Conservation (phyloP, 1,140 invertebrate species). For the Thereuonema tuberculata region DNA sequence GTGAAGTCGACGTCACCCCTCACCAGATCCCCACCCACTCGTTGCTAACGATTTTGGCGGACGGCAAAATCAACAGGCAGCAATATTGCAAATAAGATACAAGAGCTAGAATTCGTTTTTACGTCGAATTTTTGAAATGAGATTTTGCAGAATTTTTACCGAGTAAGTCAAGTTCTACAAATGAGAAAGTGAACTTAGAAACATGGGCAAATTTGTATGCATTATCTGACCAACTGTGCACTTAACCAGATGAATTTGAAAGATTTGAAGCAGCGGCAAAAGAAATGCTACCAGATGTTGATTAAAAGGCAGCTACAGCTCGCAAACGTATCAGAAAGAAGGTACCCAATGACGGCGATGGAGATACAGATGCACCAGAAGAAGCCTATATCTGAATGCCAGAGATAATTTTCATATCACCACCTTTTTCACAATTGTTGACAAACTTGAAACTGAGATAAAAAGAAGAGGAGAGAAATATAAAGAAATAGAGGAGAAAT, state of each 20-base stretch:
- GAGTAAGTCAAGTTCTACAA: conserved; percentile 17
- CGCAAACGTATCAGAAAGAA: conserved; percentile 12
- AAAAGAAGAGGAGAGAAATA: conserved; percentile 4
- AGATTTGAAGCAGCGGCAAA: conserved; percentile 8
- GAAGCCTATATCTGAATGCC: background rate
- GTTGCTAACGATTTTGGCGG: too few relatives aligned
- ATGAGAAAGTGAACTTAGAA: conserved; percentile 18
- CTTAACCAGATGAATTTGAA: conserved; percentile 16
- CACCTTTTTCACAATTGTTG: background rate
- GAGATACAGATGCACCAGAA: conserved; percentile 19
- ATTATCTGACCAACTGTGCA: conserved; percentile 14
- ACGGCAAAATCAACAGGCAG: too few relatives aligned
- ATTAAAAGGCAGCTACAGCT: conserved; percentile 14
- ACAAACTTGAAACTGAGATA: background rate
- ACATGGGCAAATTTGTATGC: conserved; percentile 15
- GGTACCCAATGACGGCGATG: conserved; percentile 14
- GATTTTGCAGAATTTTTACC: conserved; percentile 18
- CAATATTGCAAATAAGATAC: conserved; percentile 16
- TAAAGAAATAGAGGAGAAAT: conserved; percentile 14
- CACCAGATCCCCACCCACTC: too few relatives aligned
- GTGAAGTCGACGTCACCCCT: too few relatives aligned
- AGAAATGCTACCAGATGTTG: conserved; percentile 12
- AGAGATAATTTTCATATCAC: background rate
- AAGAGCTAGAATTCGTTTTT: conserved; percentile 21
- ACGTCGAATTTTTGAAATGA: conserved; percentile 17